These are phyloP conservation scores for Dasyurus viverrinus DNA, from an alignment of 2,113 vertebrate genomes.

Conservation along the genomic window DNA sequence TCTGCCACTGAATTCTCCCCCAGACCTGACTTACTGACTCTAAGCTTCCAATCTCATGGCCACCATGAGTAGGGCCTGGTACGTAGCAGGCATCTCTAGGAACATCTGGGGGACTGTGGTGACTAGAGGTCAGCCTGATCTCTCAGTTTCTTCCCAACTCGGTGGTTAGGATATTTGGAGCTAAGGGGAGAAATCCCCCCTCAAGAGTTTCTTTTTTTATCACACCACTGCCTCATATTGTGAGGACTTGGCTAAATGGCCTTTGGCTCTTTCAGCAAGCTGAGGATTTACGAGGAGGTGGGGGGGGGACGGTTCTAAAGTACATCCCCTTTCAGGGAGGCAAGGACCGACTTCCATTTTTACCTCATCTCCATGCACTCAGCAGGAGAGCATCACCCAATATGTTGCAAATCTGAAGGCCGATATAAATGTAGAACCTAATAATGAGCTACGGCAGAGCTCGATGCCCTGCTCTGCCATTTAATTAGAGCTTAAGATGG, in stretches of 20 bases:
- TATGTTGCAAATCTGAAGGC: neutral
- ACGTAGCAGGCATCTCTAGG: too few relatives aligned
- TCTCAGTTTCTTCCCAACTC: too few relatives aligned
- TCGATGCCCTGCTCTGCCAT: neutral
- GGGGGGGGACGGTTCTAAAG: neutral
- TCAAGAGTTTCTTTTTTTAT: neutral
- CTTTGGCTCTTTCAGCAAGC: neutral
- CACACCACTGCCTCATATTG: neutral
- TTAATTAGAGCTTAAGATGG: neutral
- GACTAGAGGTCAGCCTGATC: too few relatives aligned
- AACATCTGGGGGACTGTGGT: too few relatives aligned
- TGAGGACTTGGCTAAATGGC: neutral
- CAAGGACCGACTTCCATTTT: neutral
- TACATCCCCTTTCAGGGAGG: too few relatives aligned
- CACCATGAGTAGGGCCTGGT: too few relatives aligned
- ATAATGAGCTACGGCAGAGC: neutral
- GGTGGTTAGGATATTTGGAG: too few relatives aligned
- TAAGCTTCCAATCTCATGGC: too few relatives aligned
- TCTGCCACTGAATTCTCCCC: too few relatives aligned
- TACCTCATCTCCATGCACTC: neutral
- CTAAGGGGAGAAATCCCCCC: too few relatives aligned
- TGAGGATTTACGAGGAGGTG: neutral
- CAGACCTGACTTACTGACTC: too few relatives aligned
- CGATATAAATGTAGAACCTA: neutral
- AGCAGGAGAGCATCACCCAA: neutral